Percentiles rank a stretch among this genome's conserved stretches.
phyloP scores from a whole-genome alignment of 2,113 vertebrate genomes.

The Lampris megalopsis region DNA sequence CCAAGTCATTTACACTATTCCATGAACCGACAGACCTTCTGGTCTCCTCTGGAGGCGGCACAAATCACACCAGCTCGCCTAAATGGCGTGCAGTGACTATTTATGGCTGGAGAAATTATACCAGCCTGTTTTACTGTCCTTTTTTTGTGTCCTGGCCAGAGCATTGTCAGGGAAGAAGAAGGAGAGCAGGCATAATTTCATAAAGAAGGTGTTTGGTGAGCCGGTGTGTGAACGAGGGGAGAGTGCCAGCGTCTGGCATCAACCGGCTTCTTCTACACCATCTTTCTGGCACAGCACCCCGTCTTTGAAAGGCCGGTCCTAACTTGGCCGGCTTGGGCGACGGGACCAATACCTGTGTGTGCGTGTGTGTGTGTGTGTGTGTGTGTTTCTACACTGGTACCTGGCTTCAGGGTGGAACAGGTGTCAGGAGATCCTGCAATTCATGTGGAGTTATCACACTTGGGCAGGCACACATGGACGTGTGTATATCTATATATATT shows the following conservation, averaged over 20 bases:
- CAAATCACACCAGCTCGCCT: background rate
- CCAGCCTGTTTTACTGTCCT: background rate
- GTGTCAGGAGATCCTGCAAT: constrained; percentile 37
- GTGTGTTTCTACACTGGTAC: constrained; percentile 23
- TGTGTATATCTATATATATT: background rate
- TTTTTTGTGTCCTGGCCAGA: background rate
- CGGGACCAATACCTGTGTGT: constrained; percentile 28
- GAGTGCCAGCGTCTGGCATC: constrained; percentile 20
- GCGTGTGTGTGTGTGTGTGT: constrained; percentile 30
- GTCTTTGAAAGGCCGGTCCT: constrained; percentile 9
- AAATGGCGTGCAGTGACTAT: background rate
- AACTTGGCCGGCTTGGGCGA: constrained; percentile 10
- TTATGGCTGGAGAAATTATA: background rate
- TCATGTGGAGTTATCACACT: constrained; percentile 22
- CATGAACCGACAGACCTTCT: constrained; percentile 29
- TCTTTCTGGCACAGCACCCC: background rate
- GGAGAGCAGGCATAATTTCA: background rate
- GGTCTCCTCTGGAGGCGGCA: constrained; percentile 29
- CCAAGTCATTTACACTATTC: too few species aligned
- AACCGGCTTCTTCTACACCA: background rate
- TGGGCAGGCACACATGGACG: constrained; percentile 32
- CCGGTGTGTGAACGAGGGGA: background rate
- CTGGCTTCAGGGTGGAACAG: constrained; percentile 32
- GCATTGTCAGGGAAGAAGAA: background rate
- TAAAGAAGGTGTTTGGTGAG: background rate